phyloP scores from a whole-genome alignment of 1,140 invertebrate genomes.

The Chrysomallon squamiferum region DNA sequence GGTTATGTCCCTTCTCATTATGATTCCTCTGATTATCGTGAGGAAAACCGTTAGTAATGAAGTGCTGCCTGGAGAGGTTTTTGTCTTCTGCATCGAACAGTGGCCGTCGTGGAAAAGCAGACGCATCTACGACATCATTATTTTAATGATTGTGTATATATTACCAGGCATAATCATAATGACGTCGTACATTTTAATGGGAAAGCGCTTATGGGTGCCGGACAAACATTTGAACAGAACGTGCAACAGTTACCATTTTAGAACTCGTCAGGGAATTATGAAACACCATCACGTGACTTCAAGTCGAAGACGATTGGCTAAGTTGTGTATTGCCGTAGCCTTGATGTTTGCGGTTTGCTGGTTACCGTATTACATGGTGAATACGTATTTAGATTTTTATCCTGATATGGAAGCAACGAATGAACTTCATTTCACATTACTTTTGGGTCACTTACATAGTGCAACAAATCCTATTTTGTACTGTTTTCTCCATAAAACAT shows the following conservation, averaged over 20 bases:
- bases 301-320: slow-evolving; percentile 85
- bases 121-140: slow-evolving; percentile 70
- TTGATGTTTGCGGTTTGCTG: slow-evolving; percentile 92
- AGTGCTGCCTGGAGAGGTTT: slow-evolving; percentile 22
- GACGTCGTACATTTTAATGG: slow-evolving; percentile 78
- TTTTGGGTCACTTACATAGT: slow-evolving; percentile 78
- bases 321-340: slow-evolving; percentile 91
- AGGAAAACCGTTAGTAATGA: slow-evolving; percentile 41
- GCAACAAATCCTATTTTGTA: slow-evolving; percentile 79
- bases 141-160: slow-evolving; percentile 75
- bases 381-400: slow-evolving; percentile 70
- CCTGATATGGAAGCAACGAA: slow-evolving; percentile 39
- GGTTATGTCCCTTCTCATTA: slow-evolving; percentile 72
- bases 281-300: slow-evolving; percentile 66
- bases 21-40: slow-evolving; percentile 72
- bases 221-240: slow-evolving; percentile 62
- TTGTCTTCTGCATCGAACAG: slow-evolving; percentile 68
- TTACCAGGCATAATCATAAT: slow-evolving; percentile 73
- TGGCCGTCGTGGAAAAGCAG: slow-evolving; percentile 46
- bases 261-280: slow-evolving; percentile 18
- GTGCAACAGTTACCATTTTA: slow-evolving; percentile 7
- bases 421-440: slow-evolving; percentile 67
- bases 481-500: slow-evolving; percentile 76
- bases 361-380: slow-evolving; percentile 81
- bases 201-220: slow-evolving; percentile 72